Conservation (phyloP, 2,888 invertebrate genomes). For the Lumbricus terrestris region DNA sequence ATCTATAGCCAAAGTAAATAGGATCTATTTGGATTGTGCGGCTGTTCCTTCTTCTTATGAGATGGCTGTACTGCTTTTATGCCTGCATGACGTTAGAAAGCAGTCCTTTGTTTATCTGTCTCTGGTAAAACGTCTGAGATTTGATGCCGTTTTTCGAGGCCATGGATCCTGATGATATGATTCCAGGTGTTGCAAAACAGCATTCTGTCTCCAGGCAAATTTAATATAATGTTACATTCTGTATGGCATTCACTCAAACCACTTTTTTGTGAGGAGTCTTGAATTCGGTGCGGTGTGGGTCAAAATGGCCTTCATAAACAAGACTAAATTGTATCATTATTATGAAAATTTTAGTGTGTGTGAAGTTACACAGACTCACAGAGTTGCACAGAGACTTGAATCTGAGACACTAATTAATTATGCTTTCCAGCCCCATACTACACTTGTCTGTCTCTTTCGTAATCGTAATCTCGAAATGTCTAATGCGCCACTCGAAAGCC, state of each 20-base stretch:
- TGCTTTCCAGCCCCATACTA: not conserved
- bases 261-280: not conserved
- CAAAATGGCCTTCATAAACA: no score
- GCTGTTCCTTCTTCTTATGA: not conserved
- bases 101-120: not conserved
- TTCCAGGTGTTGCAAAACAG: not conserved
- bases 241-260: no score
- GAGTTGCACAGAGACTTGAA: not conserved
- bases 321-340: not conserved
- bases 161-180: not conserved
- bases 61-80: not conserved
- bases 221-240: not conserved
- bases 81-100: not conserved
- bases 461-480: no score
- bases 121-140: not conserved
- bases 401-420: not conserved
- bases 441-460: not conserved
- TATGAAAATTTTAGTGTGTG: not conserved
- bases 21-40: not conserved
- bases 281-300: not conserved
- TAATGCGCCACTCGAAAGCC: no score
- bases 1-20: not conserved
- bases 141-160: not conserved
- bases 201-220: not conserved
- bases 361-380: no score